Conservation (phyloP, 2,797 vertebrate species). For the Fistularia commersonii region DNA sequence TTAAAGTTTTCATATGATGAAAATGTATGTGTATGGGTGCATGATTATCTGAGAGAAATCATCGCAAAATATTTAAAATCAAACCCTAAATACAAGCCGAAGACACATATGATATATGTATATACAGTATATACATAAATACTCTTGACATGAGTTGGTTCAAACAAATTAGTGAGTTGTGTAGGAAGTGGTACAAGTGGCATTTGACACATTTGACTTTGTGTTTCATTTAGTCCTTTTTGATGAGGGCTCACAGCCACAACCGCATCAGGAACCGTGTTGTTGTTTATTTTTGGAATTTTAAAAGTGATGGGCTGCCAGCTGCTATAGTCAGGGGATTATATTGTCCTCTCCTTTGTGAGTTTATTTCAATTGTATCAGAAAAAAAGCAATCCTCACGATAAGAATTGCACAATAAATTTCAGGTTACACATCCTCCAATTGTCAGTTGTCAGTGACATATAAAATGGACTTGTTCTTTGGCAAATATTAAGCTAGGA, state of each 20-base stretch:
- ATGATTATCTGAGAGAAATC: conserved; percentile 31
- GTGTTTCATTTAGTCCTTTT: too few relatives aligned
- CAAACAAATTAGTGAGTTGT: neutral
- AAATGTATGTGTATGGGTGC: conserved; percentile 1
- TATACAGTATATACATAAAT: conserved; percentile 7
- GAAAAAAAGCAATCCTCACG: too few relatives aligned
- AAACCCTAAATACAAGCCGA: conserved; percentile 41
- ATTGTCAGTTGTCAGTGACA: too few relatives aligned
- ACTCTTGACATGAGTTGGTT: conserved; percentile 24
- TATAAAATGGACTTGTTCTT: too few relatives aligned
- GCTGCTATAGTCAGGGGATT: conserved; percentile 24
- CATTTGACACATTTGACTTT: neutral
- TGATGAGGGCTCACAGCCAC: too few relatives aligned
- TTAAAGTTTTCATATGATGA: conserved; percentile 29
- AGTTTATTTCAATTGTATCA: too few relatives aligned
- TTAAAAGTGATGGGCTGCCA: neutral
- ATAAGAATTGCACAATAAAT: too few relatives aligned
- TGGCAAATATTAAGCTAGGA: too few relatives aligned
- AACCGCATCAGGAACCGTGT: too few relatives aligned
- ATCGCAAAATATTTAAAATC: conserved; percentile 52
- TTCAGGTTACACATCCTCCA: too few relatives aligned
- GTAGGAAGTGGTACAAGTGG: too few relatives aligned
- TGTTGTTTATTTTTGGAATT: conserved; percentile 1
- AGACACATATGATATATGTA: conserved; percentile 40
- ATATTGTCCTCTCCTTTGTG: too few relatives aligned